Evolutionary conservation across 2,888 invertebrate species (phyloP).

Genomic region (Agrotis ipsilon): DNA sequence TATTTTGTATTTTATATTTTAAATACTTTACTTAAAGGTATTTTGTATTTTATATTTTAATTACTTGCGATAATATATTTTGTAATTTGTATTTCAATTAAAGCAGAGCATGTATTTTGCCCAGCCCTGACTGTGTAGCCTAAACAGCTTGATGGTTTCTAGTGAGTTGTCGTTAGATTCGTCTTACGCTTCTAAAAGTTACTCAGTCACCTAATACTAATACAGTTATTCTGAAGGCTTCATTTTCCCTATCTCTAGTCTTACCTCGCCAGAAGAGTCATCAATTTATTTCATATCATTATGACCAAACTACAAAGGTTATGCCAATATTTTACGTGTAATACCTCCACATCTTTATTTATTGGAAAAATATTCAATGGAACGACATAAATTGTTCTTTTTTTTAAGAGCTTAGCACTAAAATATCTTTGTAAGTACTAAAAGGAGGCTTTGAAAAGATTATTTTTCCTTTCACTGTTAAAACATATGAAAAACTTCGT

Average conservation of each 20-base stretch:
- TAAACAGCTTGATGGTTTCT: no score
- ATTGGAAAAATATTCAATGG: slow-evolving; percentile 26
- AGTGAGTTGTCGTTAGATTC: no score
- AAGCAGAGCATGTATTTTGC: no score
- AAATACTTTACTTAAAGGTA: no score
- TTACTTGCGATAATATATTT: no score
- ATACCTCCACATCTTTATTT: slow-evolving; percentile 8
- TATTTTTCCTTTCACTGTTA: no score
- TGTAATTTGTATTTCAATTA: no score
- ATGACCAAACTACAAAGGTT: slow-evolving; percentile 16
- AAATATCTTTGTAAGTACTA: background rate
- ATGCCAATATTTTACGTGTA: slow-evolving; percentile 40
- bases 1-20: no score
- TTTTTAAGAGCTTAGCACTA: background rate
- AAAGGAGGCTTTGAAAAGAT: background rate
- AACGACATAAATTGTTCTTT: slow-evolving; percentile 6
- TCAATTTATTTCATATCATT: slow-evolving; percentile 19
- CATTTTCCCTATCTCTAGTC: background rate
- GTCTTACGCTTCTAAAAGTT: background rate
- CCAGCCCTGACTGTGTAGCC: no score
- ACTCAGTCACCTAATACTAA: background rate
- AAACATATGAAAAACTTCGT: background rate
- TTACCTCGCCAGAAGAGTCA: background rate
- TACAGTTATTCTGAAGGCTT: background rate
- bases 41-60: no score